Evolutionary conservation across 64 coral and sea anemone species (phyloP).

Genomic region (Cladopsammia gracilis): DNA sequence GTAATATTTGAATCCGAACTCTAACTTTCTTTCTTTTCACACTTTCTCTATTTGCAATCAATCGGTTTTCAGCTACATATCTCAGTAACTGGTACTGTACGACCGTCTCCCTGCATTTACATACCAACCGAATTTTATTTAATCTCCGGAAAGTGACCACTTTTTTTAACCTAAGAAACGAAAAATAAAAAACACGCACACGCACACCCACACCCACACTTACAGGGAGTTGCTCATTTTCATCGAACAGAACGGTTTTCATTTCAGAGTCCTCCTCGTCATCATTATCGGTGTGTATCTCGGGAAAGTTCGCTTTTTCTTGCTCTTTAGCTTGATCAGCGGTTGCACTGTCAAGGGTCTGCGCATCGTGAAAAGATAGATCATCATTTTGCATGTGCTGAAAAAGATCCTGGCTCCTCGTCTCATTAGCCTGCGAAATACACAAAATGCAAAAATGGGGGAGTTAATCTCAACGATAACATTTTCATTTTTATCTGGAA

Average conservation of each 20-base stretch:
- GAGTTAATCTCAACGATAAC: no score
- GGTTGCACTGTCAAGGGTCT: conserved; percentile 97
- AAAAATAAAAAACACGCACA: not conserved
- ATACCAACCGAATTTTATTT: no score
- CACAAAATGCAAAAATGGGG: not conserved
- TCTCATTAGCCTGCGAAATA: conserved; percentile 43
- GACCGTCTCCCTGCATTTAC: no score
- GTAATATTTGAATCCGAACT: no score
- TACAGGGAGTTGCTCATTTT: conserved; percentile 76
- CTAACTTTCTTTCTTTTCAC: no score
- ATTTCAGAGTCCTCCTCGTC: conserved; percentile 69
- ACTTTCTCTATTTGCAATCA: no score
- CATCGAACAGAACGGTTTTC: conserved; percentile 44
- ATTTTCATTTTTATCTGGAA: no score
- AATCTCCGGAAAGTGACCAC: no score
- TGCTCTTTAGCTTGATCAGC: conserved; percentile 91
- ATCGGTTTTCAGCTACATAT: no score
- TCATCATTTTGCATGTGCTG: conserved; percentile 83
- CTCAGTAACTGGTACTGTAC: no score
- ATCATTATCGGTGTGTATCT: conserved; percentile 56
- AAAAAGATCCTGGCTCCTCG: conserved; percentile 80
- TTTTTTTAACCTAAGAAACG: no score
- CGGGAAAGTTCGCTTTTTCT: conserved; percentile 70
- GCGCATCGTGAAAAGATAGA: conserved; percentile 70
- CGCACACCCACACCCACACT: not conserved